Conservation (phyloP, 2,888 invertebrate genomes). For the Heliconius cydno region DNA sequence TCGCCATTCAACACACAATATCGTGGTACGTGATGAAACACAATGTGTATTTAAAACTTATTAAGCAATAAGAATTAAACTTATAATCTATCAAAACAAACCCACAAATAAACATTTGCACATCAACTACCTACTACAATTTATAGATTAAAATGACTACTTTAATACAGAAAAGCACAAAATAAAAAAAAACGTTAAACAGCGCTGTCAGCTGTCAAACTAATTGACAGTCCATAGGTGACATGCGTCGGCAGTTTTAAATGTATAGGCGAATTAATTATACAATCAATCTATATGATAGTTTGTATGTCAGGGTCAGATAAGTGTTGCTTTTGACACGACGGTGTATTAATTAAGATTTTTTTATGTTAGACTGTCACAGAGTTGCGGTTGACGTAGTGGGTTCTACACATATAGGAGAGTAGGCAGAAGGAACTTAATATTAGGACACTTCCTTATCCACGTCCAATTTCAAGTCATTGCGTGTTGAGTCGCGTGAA, state of each 20-base stretch:
- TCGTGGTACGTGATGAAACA: too few relatives aligned
- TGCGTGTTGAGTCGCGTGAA: too few relatives aligned
- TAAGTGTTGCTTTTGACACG: slow-evolving; percentile 48
- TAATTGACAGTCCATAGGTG: slow-evolving; percentile 27
- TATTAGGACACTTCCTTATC: too few relatives aligned
- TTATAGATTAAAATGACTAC: neutral
- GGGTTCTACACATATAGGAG: too few relatives aligned
- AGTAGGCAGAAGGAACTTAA: too few relatives aligned
- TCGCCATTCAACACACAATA: neutral
- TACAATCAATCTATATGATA: slow-evolving; percentile 81
- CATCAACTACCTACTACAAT: neutral
- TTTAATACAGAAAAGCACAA: neutral
- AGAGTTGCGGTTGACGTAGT: too few relatives aligned
- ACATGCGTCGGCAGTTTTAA: slow-evolving; percentile 26
- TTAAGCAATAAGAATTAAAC: neutral
- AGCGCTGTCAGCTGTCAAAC: slow-evolving; percentile 15
- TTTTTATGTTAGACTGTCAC: neutral
- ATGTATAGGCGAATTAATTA: slow-evolving; percentile 18
- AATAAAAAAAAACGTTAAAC: slow-evolving; percentile 52
- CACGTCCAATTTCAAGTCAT: too few relatives aligned
- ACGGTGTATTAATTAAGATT: neutral
- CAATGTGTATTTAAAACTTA: too few relatives aligned
- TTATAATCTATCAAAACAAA: neutral
- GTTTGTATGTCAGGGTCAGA: slow-evolving; percentile 74
- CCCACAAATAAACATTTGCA: neutral